phyloP scores from a whole-genome alignment of 2,888 invertebrate genomes.

The Aspidiotus destructor region DNA sequence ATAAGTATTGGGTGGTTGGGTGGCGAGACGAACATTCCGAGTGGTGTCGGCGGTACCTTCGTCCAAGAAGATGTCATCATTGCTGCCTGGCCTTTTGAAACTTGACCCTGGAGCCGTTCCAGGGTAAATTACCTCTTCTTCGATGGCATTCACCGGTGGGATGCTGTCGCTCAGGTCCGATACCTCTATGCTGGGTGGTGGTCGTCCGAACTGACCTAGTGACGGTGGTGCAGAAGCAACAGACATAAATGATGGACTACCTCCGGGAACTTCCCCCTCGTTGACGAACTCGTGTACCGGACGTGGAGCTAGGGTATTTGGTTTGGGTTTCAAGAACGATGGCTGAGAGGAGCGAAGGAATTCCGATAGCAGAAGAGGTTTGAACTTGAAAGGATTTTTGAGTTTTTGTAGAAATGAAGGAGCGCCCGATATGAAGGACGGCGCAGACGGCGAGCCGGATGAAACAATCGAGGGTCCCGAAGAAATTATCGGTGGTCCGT shows the following conservation, averaged over 20 bases:
- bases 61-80: constrained; percentile 8
- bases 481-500: not conserved
- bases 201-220: not conserved
- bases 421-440: not conserved
- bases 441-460: not conserved
- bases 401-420: not conserved
- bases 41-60: constrained; percentile 6
- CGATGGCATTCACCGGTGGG: not conserved
- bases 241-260: not conserved
- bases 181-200: not conserved
- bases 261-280: not conserved
- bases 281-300: not conserved
- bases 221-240: not conserved
- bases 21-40: constrained; percentile 9
- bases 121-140: not conserved
- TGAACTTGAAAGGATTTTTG: not conserved
- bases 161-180: not conserved
- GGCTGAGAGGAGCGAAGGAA: not conserved
- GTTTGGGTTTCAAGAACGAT: not conserved
- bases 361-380: not conserved
- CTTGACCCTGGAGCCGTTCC: not conserved
- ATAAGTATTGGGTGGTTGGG: constrained; percentile 2
- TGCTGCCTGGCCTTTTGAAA: not conserved
- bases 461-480: not conserved
- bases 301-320: not conserved